phyloP scores from a whole-genome alignment of 2,113 vertebrate species.

The Podarcis raffonei region DNA sequence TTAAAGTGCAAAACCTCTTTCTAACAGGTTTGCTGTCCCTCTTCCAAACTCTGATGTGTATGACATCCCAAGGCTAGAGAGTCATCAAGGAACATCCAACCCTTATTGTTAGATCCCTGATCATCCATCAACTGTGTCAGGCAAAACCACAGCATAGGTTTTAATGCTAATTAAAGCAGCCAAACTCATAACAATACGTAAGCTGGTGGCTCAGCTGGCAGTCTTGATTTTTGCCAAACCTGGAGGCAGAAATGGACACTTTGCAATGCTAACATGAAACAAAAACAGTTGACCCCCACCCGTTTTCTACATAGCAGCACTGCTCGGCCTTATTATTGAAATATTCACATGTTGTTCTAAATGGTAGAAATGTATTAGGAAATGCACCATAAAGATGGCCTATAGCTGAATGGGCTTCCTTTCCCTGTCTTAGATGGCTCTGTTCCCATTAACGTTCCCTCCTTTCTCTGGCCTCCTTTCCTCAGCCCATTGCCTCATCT shows the following conservation, averaged over 20 bases:
- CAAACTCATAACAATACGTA: constrained; percentile 2
- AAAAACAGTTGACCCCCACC: neutral
- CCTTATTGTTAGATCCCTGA: neutral
- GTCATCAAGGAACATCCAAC: neutral
- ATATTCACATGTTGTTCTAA: neutral
- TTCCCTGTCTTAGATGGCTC: neutral
- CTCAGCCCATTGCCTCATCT: neutral
- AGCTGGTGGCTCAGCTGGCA: constrained; percentile 10
- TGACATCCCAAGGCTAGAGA: constrained; percentile 1
- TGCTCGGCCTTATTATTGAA: neutral
- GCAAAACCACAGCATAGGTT: constrained; percentile 5
- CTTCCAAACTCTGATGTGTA: neutral
- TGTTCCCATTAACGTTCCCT: neutral
- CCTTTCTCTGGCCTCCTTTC: neutral
- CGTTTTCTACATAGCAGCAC: neutral
- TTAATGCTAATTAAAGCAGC: constrained; percentile 15
- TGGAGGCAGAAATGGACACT: constrained; percentile 2
- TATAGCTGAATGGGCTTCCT: neutral
- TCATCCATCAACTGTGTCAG: constrained; percentile 9
- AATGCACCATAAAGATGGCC: neutral
- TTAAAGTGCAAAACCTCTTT: neutral
- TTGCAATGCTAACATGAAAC: neutral
- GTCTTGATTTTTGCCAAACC: constrained; percentile 1
- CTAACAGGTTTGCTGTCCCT: neutral
- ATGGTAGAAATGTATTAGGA: neutral